Evolutionary conservation across 1,140 invertebrate species (phyloP).

Genomic region (Rhizoglyphus robini): DNA sequence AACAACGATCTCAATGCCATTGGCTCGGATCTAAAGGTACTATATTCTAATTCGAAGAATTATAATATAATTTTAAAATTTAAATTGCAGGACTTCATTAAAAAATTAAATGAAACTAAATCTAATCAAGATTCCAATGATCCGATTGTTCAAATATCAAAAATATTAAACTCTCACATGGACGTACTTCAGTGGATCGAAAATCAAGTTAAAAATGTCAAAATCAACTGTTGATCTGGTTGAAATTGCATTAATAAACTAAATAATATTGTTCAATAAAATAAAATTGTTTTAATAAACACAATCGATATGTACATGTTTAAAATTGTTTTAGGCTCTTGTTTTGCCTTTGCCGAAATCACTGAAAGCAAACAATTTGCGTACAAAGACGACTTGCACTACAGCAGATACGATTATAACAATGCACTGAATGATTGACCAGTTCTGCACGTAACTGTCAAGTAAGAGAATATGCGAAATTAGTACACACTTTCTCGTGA

Average conservation of each 20-base stretch:
- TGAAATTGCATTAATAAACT: no score
- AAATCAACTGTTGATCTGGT: neutral
- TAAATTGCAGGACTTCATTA: slow-evolving; percentile 19
- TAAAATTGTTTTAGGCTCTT: no score
- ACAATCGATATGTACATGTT: no score
- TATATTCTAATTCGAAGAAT: no score
- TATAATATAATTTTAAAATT: slow-evolving; percentile 9
- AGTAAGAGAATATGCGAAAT: neutral
- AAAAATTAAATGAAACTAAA: slow-evolving; percentile 22
- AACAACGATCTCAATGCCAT: slow-evolving; percentile 48
- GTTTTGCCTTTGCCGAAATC: slow-evolving; percentile 33
- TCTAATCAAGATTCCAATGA: slow-evolving; percentile 18
- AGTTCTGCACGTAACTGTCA: slow-evolving; percentile 55
- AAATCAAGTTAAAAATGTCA: slow-evolving; percentile 20
- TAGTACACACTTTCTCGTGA: no score
- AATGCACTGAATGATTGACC: slow-evolving; percentile 71
- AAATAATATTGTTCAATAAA: no score
- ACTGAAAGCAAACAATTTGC: slow-evolving; percentile 68
- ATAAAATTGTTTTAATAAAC: no score
- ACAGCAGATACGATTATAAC: slow-evolving; percentile 59
- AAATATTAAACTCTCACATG: slow-evolving; percentile 90
- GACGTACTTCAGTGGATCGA: slow-evolving; percentile 80
- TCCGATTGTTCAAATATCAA: slow-evolving; percentile 73
- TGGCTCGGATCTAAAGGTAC: slow-evolving; percentile 13
- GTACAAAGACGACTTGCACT: slow-evolving; percentile 71